Base-by-base conservation (phyloP, 2,888 invertebrate genomes). In the Actias luna region DNA sequence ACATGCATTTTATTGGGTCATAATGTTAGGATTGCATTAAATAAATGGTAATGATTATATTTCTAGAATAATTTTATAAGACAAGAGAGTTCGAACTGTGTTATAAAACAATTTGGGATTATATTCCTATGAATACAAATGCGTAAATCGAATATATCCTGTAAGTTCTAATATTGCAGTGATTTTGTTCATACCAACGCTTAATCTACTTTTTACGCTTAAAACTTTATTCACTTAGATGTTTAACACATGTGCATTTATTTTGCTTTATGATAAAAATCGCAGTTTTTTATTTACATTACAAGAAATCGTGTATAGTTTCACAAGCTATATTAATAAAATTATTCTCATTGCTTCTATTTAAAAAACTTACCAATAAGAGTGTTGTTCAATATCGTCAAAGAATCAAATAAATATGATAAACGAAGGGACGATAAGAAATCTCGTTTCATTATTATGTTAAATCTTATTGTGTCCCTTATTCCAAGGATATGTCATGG, bases 381-480 rank as follows among this genome's bases (percentile, higher is more conserved):
- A 52, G 29, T 12, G 14, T 14, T 27, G 8, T 46, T 27, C 7
- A 52, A 27, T 52, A 27, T 52, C 22, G 18, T 60, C 52, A 52
- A 7, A 46, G 22, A 31, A 18, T 52, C 55, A n/a, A 61, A 25
- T 36, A 55, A 60, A 55, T 55, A 57, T 55, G 52, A 57, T 61
- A 42, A 59, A 62, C 68, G 72, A 69, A 68, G 72, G 79, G 74
- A 75, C 77, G 78, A 73, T 73, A 70, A 68, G 70, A 74, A 74
- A 68, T 52, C 70, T 69, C 70, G 70, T 76, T 78, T 79, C 78
- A 83, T 87, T 88, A 85, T 87, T 85, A 88, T 87, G 85, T 79
- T 86, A 85, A 87, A 86, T 81, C 78, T 75, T 71, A 84, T 84
- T 86, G 85, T 85, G 78, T 74, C 77, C 79, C 69, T 75, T 76